phyloP scores from a whole-genome alignment of 2,113 vertebrate species.

The Motacilla alba region DNA sequence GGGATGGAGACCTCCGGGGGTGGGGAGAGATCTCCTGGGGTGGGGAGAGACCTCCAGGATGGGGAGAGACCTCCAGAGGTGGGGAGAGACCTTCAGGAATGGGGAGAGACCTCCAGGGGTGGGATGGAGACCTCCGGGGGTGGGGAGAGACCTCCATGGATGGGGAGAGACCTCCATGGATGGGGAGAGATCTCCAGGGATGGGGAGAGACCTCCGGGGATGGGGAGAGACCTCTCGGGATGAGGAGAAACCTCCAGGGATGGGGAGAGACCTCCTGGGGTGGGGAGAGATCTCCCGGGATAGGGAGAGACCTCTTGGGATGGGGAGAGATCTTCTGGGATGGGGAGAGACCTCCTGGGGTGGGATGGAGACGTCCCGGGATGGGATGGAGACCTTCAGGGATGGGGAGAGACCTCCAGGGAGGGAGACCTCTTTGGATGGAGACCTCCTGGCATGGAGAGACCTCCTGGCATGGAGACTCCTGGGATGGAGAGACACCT shows the following conservation, averaged over 20 bases:
- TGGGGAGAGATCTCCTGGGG: not conserved
- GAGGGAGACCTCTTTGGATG: not conserved
- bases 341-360: not conserved
- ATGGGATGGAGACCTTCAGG: not conserved
- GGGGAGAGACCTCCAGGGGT: no score
- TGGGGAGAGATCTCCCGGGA: fast-evolving
- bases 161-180: fast-evolving
- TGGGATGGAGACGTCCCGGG: fast-evolving
- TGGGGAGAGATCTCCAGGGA: not conserved
- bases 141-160: not conserved
- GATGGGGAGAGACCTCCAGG: not conserved
- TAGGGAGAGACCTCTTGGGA: not conserved
- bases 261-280: not conserved
- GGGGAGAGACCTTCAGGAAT: not conserved
- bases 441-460: not conserved
- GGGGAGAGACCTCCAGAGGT: not conserved
- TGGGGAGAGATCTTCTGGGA: not conserved
- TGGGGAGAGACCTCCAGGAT: not conserved
- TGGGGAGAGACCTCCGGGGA: not conserved
- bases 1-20: fast-evolving
- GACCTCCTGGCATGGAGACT: not conserved
- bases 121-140: no score
- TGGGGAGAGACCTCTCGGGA: no score
- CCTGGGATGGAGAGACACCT: not conserved
- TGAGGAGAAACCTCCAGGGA: not conserved